A percentile compares a stretch with the other conserved stretches of the same genome.
Conservation (phyloP, 2,888 invertebrate species). For the Leptopterna dolabrata region DNA sequence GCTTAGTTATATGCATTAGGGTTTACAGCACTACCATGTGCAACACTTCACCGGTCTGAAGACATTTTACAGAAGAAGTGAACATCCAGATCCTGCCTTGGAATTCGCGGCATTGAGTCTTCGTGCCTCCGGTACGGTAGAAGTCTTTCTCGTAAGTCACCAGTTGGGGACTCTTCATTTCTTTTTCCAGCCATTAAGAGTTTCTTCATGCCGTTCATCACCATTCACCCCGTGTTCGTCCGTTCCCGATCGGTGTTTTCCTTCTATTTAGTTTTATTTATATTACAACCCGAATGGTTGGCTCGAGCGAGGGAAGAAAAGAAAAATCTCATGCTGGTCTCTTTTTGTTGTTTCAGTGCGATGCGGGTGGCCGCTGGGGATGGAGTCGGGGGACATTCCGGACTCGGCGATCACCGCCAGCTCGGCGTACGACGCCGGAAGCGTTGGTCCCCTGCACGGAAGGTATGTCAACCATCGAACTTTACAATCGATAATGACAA, state of each 20-base stretch:
- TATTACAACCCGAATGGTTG: neutral
- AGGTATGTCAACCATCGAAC: slow-evolving; percentile 71
- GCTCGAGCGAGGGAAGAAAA: neutral
- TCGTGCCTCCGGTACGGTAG: neutral
- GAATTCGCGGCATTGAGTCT: neutral
- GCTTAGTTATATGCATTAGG: too few species aligned
- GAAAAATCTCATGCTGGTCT: too few species aligned
- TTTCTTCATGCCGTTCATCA: neutral
- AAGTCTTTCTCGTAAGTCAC: neutral
- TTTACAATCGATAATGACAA: neutral
- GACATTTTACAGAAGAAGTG: too few species aligned
- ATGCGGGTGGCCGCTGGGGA: slow-evolving; percentile 84
- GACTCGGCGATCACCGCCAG: slow-evolving; percentile 86
- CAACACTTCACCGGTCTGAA: too few species aligned
- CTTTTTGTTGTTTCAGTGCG: slow-evolving; percentile 72
- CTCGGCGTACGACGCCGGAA: slow-evolving; percentile 85
- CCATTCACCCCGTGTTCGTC: neutral
- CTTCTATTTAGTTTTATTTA: neutral
- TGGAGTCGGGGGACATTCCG: slow-evolving; percentile 84
- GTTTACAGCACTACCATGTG: too few species aligned
- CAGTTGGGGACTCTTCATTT: too few species aligned
- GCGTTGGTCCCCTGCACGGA: slow-evolving; percentile 87
- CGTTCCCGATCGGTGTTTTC: neutral
- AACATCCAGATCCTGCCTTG: too few species aligned
- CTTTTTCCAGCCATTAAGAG: neutral